phyloP scores from a whole-genome alignment of 2,797 vertebrate genomes.

The Takifugu rubripes region DNA sequence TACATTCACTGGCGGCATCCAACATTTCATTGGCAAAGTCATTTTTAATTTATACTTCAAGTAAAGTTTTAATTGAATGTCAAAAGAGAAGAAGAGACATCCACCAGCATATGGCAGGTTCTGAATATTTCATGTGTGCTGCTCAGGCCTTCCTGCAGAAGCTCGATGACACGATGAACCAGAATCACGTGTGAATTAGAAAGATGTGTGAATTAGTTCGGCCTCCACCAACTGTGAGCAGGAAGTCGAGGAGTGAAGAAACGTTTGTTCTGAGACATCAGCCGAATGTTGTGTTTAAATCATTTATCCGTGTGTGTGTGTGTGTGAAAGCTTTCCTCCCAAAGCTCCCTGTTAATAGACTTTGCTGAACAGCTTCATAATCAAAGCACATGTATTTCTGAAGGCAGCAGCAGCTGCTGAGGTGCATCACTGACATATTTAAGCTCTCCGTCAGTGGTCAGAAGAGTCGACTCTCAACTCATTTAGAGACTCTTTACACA shows the following conservation, averaged over 20 bases:
- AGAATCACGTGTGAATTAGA: neutral
- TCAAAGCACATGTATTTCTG: neutral
- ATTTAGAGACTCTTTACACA: neutral
- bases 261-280: no score
- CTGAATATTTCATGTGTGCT: neutral
- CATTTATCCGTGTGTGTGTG: neutral
- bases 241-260: slow-evolving; percentile 17
- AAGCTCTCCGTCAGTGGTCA: no score
- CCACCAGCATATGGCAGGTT: neutral
- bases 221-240: slow-evolving; percentile 2
- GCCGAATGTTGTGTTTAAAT: neutral
- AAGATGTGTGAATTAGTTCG: slow-evolving; percentile 3
- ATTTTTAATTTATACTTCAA: neutral
- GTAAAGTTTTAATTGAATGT: no score
- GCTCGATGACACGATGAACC: neutral
- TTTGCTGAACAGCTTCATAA: neutral
- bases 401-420: neutral
- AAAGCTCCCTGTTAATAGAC: slow-evolving; percentile 4
- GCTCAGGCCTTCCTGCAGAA: neutral
- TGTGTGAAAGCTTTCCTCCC: slow-evolving; percentile 15
- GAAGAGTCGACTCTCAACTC: neutral
- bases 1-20: neutral
- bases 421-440: neutral
- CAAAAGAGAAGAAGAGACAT: neutral
- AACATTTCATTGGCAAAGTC: neutral